Evolutionary conservation across 2,888 invertebrate genomes (phyloP), one percentile per base, ranked within the genome.

Genomic region (Creontiades dilutus): DNA sequence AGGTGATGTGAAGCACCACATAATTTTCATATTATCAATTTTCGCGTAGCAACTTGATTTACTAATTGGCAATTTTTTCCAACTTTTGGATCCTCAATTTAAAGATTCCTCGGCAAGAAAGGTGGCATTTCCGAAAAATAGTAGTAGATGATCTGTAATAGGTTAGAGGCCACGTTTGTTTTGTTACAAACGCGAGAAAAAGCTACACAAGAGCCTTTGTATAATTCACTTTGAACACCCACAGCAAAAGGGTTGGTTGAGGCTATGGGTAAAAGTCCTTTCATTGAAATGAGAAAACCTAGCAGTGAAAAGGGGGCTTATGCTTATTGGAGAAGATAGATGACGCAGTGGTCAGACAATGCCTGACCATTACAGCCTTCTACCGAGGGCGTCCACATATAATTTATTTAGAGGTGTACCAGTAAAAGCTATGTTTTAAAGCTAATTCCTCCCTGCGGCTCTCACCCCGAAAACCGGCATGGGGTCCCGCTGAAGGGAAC

Each of bases 391-490:
- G 80, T 19, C 68, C 86, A 27, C 48, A 75, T 47, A 86, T 86
- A 86, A 86, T 86, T 86, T 86, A 86, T 86, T 86, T 86, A 68
- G 86, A 86, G 86, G 86, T 86, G 86, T 86, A 86, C 68, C 86
- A 86, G 86, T 86, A 86, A 86, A 86, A 86, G 86, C 86, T 75
- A 75, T 75, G 86, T 86, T 86, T 86, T 86, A 86, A 86, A 86
- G 86, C 86, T 86, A 86, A 86, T 86, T 86, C 86, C 80, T 81
- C 80, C 80, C 80, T 47, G 28, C 47, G 27, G 27, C 47, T 52
- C 82, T 52, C 82, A 82, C 82, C 47, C 78, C 47, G 78, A 47
- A 78, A 37, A 78, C 78, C 16, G 23, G 28, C 16, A 75, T n/a
- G 16, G 13, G 14, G 47, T n/a, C n/a, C 16, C 0, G 78, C 28